These are phyloP conservation scores for Poeciliopsis occidentalis DNA, from an alignment of 2,113 vertebrate species.

Conservation along the genomic window DNA sequence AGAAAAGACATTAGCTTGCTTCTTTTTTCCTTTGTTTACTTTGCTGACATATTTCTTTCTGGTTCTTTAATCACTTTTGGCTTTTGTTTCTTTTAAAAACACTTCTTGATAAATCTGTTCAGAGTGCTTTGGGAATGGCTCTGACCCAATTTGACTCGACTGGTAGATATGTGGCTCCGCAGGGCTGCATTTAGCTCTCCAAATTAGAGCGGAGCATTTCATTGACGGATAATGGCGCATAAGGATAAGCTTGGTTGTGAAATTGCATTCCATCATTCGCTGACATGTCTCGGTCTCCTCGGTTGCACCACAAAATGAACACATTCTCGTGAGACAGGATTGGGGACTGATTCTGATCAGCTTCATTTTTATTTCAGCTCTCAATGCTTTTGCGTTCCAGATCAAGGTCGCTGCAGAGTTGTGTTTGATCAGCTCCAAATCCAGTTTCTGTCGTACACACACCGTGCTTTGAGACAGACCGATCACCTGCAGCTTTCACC, in stretches of 20 bases:
- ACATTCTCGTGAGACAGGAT: neutral
- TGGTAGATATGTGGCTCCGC: neutral
- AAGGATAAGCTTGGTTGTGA: slow-evolving; percentile 9
- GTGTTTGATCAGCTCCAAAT: neutral
- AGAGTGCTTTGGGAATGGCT: neutral
- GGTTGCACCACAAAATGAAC: neutral
- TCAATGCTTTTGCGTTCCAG: neutral
- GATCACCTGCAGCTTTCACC: neutral
- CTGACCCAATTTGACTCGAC: slow-evolving; percentile 10
- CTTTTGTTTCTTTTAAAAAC: neutral
- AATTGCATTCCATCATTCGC: slow-evolving; percentile 9
- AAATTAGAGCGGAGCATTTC: slow-evolving; percentile 7
- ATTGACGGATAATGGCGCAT: slow-evolving; percentile 12
- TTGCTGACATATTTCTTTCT: neutral
- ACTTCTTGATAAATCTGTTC: neutral
- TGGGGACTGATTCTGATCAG: neutral
- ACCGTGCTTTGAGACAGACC: neutral
- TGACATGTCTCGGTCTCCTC: neutral
- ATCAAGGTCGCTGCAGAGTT: neutral
- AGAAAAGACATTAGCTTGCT: neutral
- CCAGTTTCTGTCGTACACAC: neutral
- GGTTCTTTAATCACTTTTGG: neutral
- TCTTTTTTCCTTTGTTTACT: neutral
- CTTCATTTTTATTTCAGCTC: neutral
- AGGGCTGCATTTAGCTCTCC: slow-evolving; percentile 4